These are phyloP conservation scores for Liparis tanakae DNA, from an alignment of 2,797 vertebrate genomes.

Conservation along the genomic window DNA sequence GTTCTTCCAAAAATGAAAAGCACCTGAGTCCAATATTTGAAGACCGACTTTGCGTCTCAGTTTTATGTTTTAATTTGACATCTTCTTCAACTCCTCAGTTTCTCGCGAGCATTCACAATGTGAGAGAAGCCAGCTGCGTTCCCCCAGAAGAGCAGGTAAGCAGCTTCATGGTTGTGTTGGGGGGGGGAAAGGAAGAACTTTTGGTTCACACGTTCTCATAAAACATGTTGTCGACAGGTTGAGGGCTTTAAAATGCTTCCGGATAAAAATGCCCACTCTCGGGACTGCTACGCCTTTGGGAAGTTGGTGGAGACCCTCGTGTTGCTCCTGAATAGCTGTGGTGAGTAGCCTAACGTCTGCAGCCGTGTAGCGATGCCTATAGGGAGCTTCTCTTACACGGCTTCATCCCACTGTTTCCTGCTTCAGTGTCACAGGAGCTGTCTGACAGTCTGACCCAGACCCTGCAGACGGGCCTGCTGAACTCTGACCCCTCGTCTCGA, in stretches of 20 bases:
- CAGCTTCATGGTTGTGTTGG: background rate
- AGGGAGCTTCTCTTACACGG: background rate
- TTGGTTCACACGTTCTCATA: conserved; percentile 11
- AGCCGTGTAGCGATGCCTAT: background rate
- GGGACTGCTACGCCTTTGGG: conserved; percentile 94
- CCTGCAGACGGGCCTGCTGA: conserved; percentile 86
- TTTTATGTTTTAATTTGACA: conserved; percentile 5
- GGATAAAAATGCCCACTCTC: conserved; percentile 86
- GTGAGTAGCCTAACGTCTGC: conserved; percentile 78
- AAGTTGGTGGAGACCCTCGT: conserved; percentile 87
- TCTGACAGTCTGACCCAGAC: conserved; percentile 86
- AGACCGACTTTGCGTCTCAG: background rate
- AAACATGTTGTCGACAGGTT: conserved; percentile 65
- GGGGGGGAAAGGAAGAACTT: background rate
- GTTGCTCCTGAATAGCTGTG: conserved; percentile 83
- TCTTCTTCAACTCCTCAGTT: conserved; percentile 81
- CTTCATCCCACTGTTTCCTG: conserved; percentile 2
- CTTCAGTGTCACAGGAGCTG: conserved; percentile 80
- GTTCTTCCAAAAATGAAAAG: background rate
- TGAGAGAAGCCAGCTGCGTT: conserved; percentile 86
- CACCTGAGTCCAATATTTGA: background rate
- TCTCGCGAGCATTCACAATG: conserved; percentile 85
- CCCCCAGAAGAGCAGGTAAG: conserved; percentile 91
- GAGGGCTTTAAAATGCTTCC: conserved; percentile 85
- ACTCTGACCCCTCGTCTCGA: conserved; percentile 85